Percentiles rank a stretch among this genome's conserved stretches.
phyloP scores from a whole-genome alignment of 2,113 vertebrate genomes.

The Grammomys surdaster region DNA sequence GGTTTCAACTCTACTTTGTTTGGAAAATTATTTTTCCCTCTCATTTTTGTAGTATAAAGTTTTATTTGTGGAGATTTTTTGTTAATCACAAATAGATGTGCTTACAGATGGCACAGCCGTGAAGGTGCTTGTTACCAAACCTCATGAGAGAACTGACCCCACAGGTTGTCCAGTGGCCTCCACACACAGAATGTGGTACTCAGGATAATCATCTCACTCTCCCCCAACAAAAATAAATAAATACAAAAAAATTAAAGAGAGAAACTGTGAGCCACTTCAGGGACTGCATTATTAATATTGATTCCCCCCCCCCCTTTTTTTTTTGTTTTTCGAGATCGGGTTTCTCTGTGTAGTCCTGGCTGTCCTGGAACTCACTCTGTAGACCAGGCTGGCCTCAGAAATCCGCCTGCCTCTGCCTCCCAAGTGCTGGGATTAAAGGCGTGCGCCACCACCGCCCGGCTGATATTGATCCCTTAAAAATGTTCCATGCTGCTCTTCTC shows the following conservation, averaged over 20 bases:
- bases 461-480: neutral
- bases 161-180: too few relatives aligned
- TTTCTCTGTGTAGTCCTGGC: too few relatives aligned
- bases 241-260: neutral
- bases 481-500: neutral
- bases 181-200: neutral
- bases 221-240: neutral
- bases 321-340: too few relatives aligned
- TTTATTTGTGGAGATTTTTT: slow-evolving; percentile 18
- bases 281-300: neutral
- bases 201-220: neutral
- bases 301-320: neutral
- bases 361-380: too few relatives aligned
- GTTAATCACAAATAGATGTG: slow-evolving; percentile 17
- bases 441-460: too few relatives aligned
- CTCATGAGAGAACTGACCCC: neutral
- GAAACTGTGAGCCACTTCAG: neutral
- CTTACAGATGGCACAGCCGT: neutral
- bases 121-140: too few relatives aligned
- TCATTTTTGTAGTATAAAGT: neutral
- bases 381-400: too few relatives aligned
- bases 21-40: slow-evolving; percentile 55
- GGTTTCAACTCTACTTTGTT: slow-evolving; percentile 46
- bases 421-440: too few relatives aligned
- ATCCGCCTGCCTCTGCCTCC: too few relatives aligned